Evolutionary conservation across 2,888 invertebrate species (phyloP).

Genomic region (Drosophila greeni): DNA sequence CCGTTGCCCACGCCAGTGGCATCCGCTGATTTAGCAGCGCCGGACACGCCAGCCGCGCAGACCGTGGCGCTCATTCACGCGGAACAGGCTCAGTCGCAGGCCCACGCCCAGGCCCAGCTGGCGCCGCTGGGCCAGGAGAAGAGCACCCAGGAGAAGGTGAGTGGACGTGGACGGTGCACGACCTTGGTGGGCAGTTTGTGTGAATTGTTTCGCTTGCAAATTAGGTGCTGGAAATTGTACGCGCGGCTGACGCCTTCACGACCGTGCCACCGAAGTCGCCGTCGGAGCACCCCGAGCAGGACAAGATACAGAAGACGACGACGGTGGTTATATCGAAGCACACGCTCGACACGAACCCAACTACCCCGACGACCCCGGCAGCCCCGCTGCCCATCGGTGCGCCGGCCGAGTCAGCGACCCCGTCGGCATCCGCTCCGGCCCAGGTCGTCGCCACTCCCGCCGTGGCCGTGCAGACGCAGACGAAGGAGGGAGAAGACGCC

Average conservation of each 20-base stretch:
- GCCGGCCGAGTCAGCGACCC: constrained; percentile 45
- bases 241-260: constrained; percentile 83
- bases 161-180: constrained; percentile 20
- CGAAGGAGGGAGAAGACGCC: constrained; percentile 31
- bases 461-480: constrained; percentile 47
- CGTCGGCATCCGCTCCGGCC: constrained; percentile 37
- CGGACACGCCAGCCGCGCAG: constrained; percentile 56
- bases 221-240: constrained; percentile 92
- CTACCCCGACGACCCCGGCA: constrained; percentile 69
- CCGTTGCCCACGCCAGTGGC: constrained; percentile 44
- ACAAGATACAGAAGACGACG: constrained; percentile 88
- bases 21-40: constrained; percentile 47
- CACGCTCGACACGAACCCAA: constrained; percentile 84
- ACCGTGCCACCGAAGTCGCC: constrained; percentile 86
- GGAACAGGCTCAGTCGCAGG: constrained; percentile 51
- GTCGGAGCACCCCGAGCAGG: constrained; percentile 80
- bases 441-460: constrained; percentile 35
- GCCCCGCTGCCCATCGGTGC: constrained; percentile 56
- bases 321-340: constrained; percentile 97
- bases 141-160: constrained; percentile 89
- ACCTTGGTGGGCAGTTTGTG: constrained; percentile 21
- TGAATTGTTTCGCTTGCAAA: constrained; percentile 32
- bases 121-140: constrained; percentile 84
- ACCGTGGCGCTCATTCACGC: constrained; percentile 68
- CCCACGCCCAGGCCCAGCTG: constrained; percentile 70